phyloP scores from a whole-genome alignment of 2,797 vertebrate genomes.

The Phyllotis vaccarum region DNA sequence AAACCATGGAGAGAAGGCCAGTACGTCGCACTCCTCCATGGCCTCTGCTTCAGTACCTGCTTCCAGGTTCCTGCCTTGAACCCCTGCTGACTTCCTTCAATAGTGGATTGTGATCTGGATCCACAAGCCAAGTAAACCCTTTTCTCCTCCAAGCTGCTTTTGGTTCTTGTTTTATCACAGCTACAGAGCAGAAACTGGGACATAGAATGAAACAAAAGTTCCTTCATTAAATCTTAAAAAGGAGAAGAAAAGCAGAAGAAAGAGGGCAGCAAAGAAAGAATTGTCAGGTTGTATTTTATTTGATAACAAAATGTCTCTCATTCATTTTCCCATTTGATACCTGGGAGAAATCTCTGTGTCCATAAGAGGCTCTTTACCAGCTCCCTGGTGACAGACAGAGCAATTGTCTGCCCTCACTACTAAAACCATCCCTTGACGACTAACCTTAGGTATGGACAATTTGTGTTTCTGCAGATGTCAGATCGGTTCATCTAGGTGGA shows the following conservation, averaged over 20 bases:
- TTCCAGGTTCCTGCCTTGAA: neutral
- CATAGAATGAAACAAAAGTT: neutral
- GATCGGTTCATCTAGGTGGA: neutral
- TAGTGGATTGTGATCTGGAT: neutral
- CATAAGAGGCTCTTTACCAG: neutral
- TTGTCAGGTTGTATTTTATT: neutral
- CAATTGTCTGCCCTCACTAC: neutral
- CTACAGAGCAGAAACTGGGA: neutral
- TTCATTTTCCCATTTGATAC: neutral
- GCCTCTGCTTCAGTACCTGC: neutral
- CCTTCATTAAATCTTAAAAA: neutral
- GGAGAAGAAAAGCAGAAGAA: neutral
- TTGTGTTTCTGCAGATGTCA: neutral
- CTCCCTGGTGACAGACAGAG: neutral
- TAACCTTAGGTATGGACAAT: neutral
- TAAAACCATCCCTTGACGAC: neutral
- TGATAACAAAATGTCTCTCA: neutral
- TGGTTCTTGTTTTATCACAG: neutral
- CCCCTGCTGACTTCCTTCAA: neutral
- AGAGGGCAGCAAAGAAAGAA: neutral
- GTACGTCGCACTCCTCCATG: neutral
- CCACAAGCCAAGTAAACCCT: neutral
- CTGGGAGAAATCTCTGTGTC: neutral
- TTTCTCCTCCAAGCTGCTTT: neutral
- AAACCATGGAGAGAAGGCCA: neutral